Evolutionary conservation across 2,113 vertebrate genomes (phyloP).

Genomic region (Pelecanoides urinatrix): DNA sequence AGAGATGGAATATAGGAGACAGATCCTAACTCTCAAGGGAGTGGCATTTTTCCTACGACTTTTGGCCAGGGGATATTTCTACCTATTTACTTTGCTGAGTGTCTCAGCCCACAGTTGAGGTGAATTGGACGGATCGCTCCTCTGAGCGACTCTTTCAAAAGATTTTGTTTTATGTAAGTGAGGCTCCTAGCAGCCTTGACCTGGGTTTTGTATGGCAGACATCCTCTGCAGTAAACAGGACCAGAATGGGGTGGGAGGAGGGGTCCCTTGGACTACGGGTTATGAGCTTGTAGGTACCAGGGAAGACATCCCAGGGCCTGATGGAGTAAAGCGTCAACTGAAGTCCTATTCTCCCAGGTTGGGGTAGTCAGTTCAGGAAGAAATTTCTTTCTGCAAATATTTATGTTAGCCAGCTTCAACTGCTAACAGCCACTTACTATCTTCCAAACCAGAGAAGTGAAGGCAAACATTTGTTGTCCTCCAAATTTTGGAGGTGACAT

Average conservation of each 20-base stretch:
- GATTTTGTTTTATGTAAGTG: background rate
- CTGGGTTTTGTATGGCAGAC: background rate
- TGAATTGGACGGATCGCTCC: background rate
- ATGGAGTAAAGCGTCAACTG: background rate
- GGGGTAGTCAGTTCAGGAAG: background rate
- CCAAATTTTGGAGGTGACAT: background rate
- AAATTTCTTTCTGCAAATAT: background rate
- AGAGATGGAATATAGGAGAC: background rate
- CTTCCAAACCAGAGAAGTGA: background rate
- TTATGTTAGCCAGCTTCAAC: background rate
- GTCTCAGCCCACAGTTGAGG: background rate
- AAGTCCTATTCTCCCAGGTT: accelerated
- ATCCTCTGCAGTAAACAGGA: background rate
- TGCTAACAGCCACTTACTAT: background rate
- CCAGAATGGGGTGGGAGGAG: background rate
- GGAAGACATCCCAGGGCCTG: background rate
- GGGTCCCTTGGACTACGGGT: background rate
- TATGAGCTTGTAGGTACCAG: background rate
- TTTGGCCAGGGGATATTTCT: background rate
- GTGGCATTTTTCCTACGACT: background rate
- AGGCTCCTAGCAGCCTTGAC: background rate
- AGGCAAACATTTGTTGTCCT: background rate
- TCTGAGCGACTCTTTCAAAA: background rate
- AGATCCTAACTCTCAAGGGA: background rate
- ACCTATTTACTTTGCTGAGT: background rate